These are phyloP conservation scores for Norana najaformis DNA, from an alignment of 2,888 invertebrate species.

Conservation along the genomic window DNA sequence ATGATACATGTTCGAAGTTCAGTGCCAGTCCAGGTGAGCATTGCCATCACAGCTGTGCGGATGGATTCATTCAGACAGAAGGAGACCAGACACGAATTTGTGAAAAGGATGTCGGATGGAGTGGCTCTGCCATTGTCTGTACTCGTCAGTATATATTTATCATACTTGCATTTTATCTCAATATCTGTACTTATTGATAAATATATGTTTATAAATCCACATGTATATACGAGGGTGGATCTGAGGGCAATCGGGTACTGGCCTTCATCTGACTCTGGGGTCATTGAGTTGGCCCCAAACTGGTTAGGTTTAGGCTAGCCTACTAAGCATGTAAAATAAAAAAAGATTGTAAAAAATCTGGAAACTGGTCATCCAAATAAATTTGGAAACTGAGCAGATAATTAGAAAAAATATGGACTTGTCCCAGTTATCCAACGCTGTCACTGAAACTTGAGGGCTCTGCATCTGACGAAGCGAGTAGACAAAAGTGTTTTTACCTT, in stretches of 20 bases:
- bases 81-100: constrained; percentile 30
- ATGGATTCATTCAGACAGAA: constrained; percentile 28
- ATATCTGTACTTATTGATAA: neutral
- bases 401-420: no score
- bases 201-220: neutral
- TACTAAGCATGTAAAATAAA: no score
- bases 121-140: constrained; percentile 28
- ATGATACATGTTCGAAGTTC: constrained; percentile 16
- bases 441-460: no score
- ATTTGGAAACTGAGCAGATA: no score
- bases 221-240: no score
- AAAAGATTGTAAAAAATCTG: no score
- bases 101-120: constrained; percentile 25
- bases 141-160: constrained; percentile 22
- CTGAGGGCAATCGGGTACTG: no score
- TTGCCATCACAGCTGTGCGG: constrained; percentile 27
- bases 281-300: neutral
- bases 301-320: neutral
- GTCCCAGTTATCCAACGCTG: no score
- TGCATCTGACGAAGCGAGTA: neutral
- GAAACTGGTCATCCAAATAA: no score
- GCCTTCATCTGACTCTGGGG: no score
- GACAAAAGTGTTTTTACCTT: neutral
- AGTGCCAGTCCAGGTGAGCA: constrained; percentile 18
- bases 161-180: neutral